These are phyloP conservation scores for Microcebus murinus DNA, from an alignment of 2,113 vertebrate genomes.

Conservation along the genomic window DNA sequence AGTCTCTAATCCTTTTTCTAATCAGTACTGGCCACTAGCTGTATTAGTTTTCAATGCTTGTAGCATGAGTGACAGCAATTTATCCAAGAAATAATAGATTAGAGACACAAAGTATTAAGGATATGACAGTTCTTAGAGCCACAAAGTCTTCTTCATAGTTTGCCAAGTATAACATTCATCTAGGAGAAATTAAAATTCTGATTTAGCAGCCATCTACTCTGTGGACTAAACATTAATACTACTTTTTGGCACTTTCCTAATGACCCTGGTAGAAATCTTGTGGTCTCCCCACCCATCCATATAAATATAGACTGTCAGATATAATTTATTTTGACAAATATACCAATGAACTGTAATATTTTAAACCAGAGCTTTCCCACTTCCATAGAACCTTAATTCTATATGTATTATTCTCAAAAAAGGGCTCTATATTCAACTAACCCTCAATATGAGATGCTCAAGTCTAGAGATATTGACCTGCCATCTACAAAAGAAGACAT, in stretches of 20 bases:
- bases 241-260: background rate
- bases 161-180: background rate
- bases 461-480: background rate
- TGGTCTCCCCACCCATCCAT: background rate
- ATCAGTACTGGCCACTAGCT: background rate
- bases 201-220: background rate
- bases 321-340: constrained; percentile 26
- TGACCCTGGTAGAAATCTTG: background rate
- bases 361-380: background rate
- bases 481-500: background rate
- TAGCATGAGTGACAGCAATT: background rate
- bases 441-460: background rate
- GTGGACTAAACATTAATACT: background rate
- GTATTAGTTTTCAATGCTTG: background rate
- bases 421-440: background rate
- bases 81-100: background rate
- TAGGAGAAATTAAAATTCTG: background rate
- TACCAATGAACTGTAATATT: background rate
- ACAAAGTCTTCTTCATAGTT: background rate
- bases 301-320: background rate
- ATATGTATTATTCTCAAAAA: background rate
- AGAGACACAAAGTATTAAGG: background rate
- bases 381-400: background rate
- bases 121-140: background rate
- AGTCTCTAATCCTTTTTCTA: background rate